A percentile compares a stretch with the other conserved stretches of the same genome.
Evolutionary conservation across 2,797 vertebrate species (phyloP).

Genomic region (Thalassophryne amazonica): DNA sequence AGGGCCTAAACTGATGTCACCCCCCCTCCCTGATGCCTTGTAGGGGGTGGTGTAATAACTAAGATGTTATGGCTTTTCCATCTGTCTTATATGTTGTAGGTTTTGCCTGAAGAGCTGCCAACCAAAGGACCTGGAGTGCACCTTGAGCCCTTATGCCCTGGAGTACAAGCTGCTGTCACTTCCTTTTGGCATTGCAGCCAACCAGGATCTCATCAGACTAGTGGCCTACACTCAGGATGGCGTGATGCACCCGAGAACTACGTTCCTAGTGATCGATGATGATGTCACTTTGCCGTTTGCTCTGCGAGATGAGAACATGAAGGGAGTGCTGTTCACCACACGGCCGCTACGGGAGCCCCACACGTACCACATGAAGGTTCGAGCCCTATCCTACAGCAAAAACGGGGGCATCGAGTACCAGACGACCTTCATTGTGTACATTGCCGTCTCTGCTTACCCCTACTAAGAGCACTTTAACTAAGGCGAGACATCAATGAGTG

Average conservation of each 20-base stretch:
- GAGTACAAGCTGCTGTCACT: conserved; percentile 97
- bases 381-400: conserved; percentile 86
- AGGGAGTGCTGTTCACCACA: conserved; percentile 92
- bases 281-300: conserved; percentile 86
- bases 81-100: conserved; percentile 57
- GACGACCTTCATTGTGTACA: conserved; percentile 96
- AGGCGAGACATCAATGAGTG: neutral
- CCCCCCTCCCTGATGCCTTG: no score
- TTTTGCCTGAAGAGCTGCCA: conserved; percentile 95
- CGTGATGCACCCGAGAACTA: conserved; percentile 92
- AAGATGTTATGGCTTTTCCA: neutral
- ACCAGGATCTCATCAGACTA: conserved; percentile 95
- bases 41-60: no score
- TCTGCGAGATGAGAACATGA: conserved; percentile 90
- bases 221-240: conserved; percentile 95
- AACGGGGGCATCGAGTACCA: conserved; percentile 90
- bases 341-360: conserved; percentile 81
- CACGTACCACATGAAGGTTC: conserved; percentile 93
- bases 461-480: conserved; percentile 82
- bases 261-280: conserved; percentile 85
- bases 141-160: conserved; percentile 89
- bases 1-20: no score
- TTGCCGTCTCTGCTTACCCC: conserved; percentile 94
- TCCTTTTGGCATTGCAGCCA: conserved; percentile 91
- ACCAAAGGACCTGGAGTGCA: conserved; percentile 90